Conservation (phyloP, 1,140 invertebrate genomes). For the Drosophila biarmipes region DNA sequence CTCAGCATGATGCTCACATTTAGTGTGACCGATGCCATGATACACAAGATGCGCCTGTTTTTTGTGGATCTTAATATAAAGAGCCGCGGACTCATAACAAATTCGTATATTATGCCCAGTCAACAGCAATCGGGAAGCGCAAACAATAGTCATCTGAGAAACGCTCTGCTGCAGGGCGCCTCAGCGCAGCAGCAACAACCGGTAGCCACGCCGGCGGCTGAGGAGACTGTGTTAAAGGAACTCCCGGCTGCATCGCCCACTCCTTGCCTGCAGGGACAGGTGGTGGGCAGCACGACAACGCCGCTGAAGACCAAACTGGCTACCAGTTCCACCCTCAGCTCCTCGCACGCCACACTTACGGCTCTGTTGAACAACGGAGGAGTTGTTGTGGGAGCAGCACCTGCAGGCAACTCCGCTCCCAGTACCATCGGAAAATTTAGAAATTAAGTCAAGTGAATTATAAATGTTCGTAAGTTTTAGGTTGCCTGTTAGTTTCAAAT, state of each 20-base stretch:
- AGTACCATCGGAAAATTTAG: slow-evolving; percentile 51
- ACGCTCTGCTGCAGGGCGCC: slow-evolving; percentile 57
- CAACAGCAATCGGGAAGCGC: slow-evolving; percentile 21
- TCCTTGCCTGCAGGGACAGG: slow-evolving; percentile 64
- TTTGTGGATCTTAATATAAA: slow-evolving; percentile 83
- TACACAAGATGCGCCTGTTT: slow-evolving; percentile 81
- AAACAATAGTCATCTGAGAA: slow-evolving; percentile 65
- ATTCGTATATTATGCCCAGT: slow-evolving; percentile 68
- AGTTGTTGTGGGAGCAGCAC: slow-evolving; percentile 27
- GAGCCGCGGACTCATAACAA: slow-evolving; percentile 80
- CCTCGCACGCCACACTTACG: slow-evolving; percentile 80
- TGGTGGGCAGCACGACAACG: slow-evolving; percentile 59
- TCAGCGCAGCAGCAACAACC: slow-evolving; percentile 25
- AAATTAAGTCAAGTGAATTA: slow-evolving; percentile 31
- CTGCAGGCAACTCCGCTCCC: slow-evolving; percentile 11
- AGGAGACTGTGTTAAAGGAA: slow-evolving; percentile 46
- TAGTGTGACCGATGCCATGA: slow-evolving; percentile 76
- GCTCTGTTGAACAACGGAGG: slow-evolving; percentile 74
- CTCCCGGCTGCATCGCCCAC: slow-evolving; percentile 33
- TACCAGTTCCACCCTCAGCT: slow-evolving; percentile 70
- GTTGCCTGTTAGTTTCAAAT: background rate
- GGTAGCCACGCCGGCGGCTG: slow-evolving; percentile 10
- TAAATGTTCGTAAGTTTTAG: background rate
- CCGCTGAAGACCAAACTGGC: slow-evolving; percentile 46
- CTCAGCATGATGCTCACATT: slow-evolving; percentile 74